A percentile compares a stretch with the other conserved stretches of the same genome.
phyloP scores from a whole-genome alignment of 2,888 invertebrate genomes.

The Aleiodes testaceus region DNA sequence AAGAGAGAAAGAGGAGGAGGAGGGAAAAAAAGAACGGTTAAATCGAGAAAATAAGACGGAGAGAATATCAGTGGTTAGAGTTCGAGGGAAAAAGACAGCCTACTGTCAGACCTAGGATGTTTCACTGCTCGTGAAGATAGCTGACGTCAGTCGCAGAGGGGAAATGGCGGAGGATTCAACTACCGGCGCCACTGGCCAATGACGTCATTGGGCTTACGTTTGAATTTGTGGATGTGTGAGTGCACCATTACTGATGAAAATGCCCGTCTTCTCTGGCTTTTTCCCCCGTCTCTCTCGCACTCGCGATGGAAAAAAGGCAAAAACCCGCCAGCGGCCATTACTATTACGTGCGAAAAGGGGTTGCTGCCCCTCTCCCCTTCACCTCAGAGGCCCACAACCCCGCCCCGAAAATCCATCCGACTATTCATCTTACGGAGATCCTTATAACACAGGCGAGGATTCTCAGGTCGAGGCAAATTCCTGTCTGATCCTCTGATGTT shows the following conservation, averaged over 20 bases:
- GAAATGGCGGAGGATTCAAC: conserved; percentile 15
- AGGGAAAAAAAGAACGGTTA: background rate
- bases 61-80: conserved; percentile 9
- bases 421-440: conserved; percentile 10
- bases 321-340: conserved; percentile 27
- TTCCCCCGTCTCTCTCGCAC: background rate
- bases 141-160: conserved; percentile 34
- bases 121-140: conserved; percentile 35
- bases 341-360: conserved; percentile 31
- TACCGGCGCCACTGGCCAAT: conserved; percentile 62
- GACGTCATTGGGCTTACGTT: conserved; percentile 62
- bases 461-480: conserved; percentile 5
- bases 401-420: conserved; percentile 39
- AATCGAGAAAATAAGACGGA: background rate
- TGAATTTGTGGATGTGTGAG: conserved; percentile 36
- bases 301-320: background rate
- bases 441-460: conserved; percentile 3
- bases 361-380: conserved; percentile 11
- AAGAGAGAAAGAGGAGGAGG: background rate
- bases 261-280: background rate
- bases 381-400: conserved; percentile 3
- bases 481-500: conserved; percentile 18
- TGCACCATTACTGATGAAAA: background rate
- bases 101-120: conserved; percentile 20
- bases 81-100: conserved; percentile 3